Conservation (phyloP, 2,888 invertebrate species). For the Melinaea menophilus region DNA sequence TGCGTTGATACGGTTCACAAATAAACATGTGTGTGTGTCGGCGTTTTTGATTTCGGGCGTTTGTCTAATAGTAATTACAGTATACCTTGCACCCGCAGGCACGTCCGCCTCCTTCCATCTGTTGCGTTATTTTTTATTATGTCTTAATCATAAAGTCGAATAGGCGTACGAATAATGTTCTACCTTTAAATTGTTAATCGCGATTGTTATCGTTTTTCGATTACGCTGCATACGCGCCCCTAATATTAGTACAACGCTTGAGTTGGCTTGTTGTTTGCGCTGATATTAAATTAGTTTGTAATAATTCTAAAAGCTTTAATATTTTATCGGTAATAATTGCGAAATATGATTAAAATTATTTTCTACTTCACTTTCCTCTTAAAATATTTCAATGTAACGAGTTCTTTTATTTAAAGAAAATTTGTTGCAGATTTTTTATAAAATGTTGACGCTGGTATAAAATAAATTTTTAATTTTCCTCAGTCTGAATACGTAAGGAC, state of each 20-base stretch:
- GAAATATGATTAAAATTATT: background rate
- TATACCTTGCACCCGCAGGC: slow-evolving; percentile 72
- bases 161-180: slow-evolving; percentile 20
- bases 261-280: slow-evolving; percentile 29
- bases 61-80: slow-evolving; percentile 74
- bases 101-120: slow-evolving; percentile 37
- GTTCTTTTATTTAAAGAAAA: slow-evolving; percentile 12
- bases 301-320: slow-evolving; percentile 6
- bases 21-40: slow-evolving; percentile 52
- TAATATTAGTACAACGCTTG: slow-evolving; percentile 53
- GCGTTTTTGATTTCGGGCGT: slow-evolving; percentile 68
- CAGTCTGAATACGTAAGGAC: slow-evolving; percentile 6
- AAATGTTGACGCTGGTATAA: slow-evolving; percentile 3
- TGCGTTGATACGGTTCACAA: slow-evolving; percentile 29
- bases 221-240: slow-evolving; percentile 34
- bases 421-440: slow-evolving; percentile 1
- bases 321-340: slow-evolving; percentile 3
- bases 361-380: background rate
- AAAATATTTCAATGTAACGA: background rate
- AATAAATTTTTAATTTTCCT: background rate
- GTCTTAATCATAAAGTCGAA: slow-evolving; percentile 49
- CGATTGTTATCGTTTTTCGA: slow-evolving; percentile 43
- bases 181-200: slow-evolving; percentile 36
- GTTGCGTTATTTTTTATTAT: slow-evolving; percentile 38
- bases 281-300: slow-evolving; percentile 28